These are phyloP conservation scores for Trichonephila clavata DNA, from an alignment of 1,140 invertebrate genomes.

Conservation along the genomic window DNA sequence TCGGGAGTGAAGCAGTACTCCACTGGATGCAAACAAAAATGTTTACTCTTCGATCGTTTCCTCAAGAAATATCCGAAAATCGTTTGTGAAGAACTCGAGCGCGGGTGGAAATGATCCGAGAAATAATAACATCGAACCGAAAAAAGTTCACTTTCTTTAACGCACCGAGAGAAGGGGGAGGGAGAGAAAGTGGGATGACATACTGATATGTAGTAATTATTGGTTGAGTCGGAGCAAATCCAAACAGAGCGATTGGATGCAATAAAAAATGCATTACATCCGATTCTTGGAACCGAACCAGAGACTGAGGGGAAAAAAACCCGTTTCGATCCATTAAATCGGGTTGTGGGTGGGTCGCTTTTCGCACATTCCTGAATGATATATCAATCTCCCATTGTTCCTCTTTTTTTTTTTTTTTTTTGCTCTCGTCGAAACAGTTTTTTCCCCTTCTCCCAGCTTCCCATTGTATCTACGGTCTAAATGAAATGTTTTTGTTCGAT, in stretches of 20 bases:
- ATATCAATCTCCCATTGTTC: constrained; percentile 2
- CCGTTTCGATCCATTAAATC: constrained; percentile 13
- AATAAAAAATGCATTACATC: constrained; percentile 34
- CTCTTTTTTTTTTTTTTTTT: neutral
- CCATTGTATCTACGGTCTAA: neutral
- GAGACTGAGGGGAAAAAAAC: neutral
- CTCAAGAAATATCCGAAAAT: no score
- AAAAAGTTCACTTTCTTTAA: neutral
- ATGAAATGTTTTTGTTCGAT: neutral
- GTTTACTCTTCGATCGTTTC: no score
- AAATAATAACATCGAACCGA: neutral
- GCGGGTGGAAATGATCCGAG: neutral
- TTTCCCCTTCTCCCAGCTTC: neutral
- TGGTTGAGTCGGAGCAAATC: neutral
- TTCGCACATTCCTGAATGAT: constrained; percentile 8
- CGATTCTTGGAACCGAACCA: constrained; percentile 26
- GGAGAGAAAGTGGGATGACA: neutral
- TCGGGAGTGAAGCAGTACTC: no score
- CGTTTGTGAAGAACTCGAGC: no score
- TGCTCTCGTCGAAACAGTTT: neutral
- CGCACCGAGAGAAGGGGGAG: neutral
- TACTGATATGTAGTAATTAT: neutral
- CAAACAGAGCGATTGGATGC: neutral
- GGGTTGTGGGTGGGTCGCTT: constrained; percentile 19
- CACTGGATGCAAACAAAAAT: no score